These are phyloP conservation scores for Tauraco hartlaubi DNA, from an alignment of 2,797 vertebrate species.

Conservation along the genomic window DNA sequence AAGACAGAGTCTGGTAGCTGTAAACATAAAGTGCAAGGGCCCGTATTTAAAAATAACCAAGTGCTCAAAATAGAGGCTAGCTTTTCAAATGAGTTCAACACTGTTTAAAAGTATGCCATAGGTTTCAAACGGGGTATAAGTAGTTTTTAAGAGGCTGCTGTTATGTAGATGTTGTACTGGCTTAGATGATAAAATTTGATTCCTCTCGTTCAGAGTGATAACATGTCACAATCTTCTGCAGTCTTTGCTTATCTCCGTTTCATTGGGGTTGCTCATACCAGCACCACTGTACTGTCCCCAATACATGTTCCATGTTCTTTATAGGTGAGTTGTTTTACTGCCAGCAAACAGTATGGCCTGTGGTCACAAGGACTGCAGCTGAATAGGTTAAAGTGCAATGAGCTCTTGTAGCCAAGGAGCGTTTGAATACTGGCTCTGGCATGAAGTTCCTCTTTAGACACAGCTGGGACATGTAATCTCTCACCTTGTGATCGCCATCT, in stretches of 20 bases:
- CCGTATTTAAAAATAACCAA: not conserved
- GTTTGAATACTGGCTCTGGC: not conserved
- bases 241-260: not conserved
- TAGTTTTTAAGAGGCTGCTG: not conserved
- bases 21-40: not conserved
- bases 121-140: not conserved
- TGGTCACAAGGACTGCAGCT: not conserved
- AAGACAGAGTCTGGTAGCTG: not conserved
- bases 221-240: not conserved
- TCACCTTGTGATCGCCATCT: rapidly evolving
- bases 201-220: not conserved
- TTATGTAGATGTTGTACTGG: not conserved
- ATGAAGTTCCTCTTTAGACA: not conserved
- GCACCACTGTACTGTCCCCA: not conserved
- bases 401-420: not conserved
- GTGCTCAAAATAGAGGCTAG: not conserved
- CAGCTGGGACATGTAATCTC: not conserved
- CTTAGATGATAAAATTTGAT: not conserved
- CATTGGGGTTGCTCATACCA: not conserved
- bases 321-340: not conserved
- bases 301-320: not conserved
- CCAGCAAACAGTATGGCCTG: not conserved
- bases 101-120: not conserved
- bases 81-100: not conserved
- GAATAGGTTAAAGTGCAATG: not conserved